These are phyloP conservation scores for Callinectes sapidus DNA, from an alignment of 2,888 invertebrate genomes.

Conservation along the genomic window DNA sequence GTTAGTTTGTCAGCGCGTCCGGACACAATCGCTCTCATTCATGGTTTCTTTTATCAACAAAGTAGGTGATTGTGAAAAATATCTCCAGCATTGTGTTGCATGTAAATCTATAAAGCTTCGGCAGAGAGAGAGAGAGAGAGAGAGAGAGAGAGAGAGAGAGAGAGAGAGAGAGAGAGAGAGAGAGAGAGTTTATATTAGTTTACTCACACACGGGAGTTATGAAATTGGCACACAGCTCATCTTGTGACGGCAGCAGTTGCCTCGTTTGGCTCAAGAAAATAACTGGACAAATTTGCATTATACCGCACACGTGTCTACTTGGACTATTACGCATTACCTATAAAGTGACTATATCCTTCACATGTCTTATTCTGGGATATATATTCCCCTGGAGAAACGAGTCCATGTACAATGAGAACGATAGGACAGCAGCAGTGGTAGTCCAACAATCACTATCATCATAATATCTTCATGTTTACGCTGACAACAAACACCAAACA, in stretches of 20 bases:
- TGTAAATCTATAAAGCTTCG: too few species aligned
- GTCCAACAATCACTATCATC: neutral
- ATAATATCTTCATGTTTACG: neutral
- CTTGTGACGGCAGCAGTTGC: neutral
- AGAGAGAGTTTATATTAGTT: neutral
- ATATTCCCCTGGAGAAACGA: too few species aligned
- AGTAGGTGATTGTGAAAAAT: neutral
- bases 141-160: slow-evolving; percentile 1
- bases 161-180: neutral
- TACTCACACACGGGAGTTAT: neutral
- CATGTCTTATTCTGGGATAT: too few species aligned
- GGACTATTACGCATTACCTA: neutral
- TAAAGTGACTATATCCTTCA: neutral
- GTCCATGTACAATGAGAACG: too few species aligned
- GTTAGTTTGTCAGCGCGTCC: neutral
- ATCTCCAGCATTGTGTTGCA: neutral
- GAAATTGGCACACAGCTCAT: neutral
- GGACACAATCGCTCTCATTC: slow-evolving; percentile 1
- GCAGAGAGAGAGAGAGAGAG: neutral
- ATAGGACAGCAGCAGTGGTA: neutral
- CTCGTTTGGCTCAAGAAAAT: neutral
- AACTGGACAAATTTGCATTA: too few species aligned
- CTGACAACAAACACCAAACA: neutral
- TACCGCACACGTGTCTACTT: neutral
- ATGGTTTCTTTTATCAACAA: neutral